phyloP scores from a whole-genome alignment of 2,888 invertebrate genomes.

The Malthinus seriepunctatus region DNA sequence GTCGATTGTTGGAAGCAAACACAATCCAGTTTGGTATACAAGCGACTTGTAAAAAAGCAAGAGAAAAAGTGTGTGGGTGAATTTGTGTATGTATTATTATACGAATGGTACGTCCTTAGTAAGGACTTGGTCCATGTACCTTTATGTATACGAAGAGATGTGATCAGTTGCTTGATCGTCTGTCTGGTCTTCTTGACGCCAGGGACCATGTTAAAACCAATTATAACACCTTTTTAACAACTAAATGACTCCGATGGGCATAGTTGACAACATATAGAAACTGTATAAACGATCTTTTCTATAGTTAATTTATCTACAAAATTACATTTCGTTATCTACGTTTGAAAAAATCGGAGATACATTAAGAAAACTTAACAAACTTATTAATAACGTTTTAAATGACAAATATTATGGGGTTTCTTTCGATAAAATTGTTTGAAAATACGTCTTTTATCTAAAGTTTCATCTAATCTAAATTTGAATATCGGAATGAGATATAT shows the following conservation, averaged over 20 bases:
- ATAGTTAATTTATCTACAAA: slow-evolving; percentile 5
- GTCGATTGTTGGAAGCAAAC: no score
- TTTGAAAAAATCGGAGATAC: background rate
- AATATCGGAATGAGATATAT: slow-evolving; percentile 1
- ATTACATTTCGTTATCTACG: slow-evolving; percentile 5
- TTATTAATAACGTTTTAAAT: slow-evolving; percentile 6
- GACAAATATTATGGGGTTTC: background rate
- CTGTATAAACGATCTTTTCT: slow-evolving; percentile 4
- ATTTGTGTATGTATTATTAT: slow-evolving; percentile 33
- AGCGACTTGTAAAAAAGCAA: no score
- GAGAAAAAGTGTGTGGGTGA: slow-evolving; percentile 31
- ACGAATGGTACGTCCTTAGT: slow-evolving; percentile 27
- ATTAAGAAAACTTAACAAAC: slow-evolving; percentile 5
- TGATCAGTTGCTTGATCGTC: slow-evolving; percentile 39
- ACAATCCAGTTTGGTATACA: no score
- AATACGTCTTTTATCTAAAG: background rate
- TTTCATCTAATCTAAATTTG: slow-evolving; percentile 4
- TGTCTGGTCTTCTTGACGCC: slow-evolving; percentile 55
- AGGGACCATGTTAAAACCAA: slow-evolving; percentile 54
- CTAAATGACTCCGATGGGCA: slow-evolving; percentile 53
- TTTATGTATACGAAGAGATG: slow-evolving; percentile 35
- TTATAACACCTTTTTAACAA: slow-evolving; percentile 56
- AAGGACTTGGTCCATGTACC: slow-evolving; percentile 39
- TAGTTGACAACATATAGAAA: slow-evolving; percentile 42
- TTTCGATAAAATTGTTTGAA: background rate